Conservation (phyloP, 2,113 vertebrate species). For the Colossoma macropomum region DNA sequence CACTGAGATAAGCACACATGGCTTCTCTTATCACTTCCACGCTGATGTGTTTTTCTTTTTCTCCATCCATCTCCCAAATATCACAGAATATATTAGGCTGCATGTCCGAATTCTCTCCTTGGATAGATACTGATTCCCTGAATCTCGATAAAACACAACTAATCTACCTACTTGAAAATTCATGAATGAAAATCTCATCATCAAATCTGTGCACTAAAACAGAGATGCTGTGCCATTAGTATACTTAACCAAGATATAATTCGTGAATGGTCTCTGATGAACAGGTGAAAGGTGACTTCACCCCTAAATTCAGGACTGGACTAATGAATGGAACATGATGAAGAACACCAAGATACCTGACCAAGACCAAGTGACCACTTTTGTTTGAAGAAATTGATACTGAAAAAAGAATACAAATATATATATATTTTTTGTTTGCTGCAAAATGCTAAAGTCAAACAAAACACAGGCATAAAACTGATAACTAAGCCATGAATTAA, state of each 20-base stretch:
- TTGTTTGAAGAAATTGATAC: too few species aligned
- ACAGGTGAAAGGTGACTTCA: not conserved
- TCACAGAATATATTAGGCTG: not conserved
- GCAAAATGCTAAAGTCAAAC: too few species aligned
- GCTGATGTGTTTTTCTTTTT: not conserved
- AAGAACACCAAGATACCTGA: too few species aligned
- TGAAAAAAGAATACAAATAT: too few species aligned
- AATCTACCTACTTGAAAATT: not conserved
- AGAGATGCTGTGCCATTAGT: too few species aligned
- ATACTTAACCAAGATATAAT: not conserved
- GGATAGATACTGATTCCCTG: not conserved
- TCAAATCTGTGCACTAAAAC: too few species aligned
- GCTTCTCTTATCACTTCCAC: not conserved
- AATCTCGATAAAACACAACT: not conserved
- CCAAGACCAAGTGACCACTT: too few species aligned
- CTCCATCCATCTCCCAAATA: not conserved
- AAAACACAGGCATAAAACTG: too few species aligned
- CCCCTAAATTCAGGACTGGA: too few species aligned
- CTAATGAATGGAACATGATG: too few species aligned
- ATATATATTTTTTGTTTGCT: too few species aligned
- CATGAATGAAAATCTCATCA: not conserved
- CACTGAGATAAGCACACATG: too few species aligned
- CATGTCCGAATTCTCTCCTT: not conserved
- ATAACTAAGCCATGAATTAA: not conserved
- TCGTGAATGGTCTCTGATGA: not conserved